Evolutionary conservation across 2,888 invertebrate species (phyloP), one percentile per base, ranked within the genome.

Genomic region (Xanthostigma xanthostigma): DNA sequence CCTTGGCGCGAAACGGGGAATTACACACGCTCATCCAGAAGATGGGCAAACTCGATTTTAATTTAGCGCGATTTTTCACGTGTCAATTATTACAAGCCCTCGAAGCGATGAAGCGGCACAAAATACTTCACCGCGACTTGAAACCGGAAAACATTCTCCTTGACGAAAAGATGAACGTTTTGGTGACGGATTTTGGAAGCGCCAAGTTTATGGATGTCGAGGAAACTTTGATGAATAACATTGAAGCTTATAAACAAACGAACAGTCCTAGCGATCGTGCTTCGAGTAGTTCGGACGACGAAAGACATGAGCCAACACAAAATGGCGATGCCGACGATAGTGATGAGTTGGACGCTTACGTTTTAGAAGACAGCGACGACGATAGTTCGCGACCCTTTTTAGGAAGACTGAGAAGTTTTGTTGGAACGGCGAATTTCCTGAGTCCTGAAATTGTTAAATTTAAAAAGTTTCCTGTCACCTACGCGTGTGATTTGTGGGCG

Each of bases 341-440:
- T 6, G 27, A 27, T 11, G 53, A 52, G 9, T 41, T 40, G 33
- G 33, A 10, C 8, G 36, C 41, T 42, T 37, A 40, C 12, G 47
- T 12, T 13, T 37, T 13, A 37, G 39, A 17, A 45, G 50, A 42
- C 33, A 42, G n/a, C 33, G 34, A 12, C 2, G 33, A 50, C 46
- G 68, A 70, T 11, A 35, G 55, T 59, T 56, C 51, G 59, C 60
- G 45, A 48, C 55, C 64, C 67, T 55, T 68, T 67, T 57, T 68
- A 69, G 70, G 73, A 56, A 74, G 88, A 51, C 78, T 78, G 58
- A 84, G 83, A 60, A 90, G 89, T 65, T 97, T 98, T 68, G 97
- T 97, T 11, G 98, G 98, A 45, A 98, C 97, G 10, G 96, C 98
- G 2, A 96, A 97, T 65, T 98, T 97, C 67, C 95, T 99, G 0